A percentile compares a stretch with the other conserved stretches of the same genome.
Conservation (phyloP, 2,113 vertebrate species). For the Terrapene triunguis region DNA sequence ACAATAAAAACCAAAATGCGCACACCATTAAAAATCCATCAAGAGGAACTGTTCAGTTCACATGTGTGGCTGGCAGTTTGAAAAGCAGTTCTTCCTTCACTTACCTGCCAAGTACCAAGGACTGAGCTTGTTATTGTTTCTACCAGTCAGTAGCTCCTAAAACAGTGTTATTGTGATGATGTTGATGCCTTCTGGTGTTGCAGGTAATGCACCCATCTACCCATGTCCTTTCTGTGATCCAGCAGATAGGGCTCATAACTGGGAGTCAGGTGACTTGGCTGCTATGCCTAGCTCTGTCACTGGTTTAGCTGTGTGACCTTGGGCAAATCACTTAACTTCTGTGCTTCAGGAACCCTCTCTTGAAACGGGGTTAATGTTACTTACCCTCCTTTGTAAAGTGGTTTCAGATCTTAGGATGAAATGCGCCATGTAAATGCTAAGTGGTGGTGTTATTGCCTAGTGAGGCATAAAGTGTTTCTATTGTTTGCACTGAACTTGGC, state of each 20-base stretch:
- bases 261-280: neutral
- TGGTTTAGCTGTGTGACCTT: neutral
- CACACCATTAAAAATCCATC: conserved; percentile 77
- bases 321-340: neutral
- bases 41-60: conserved; percentile 69
- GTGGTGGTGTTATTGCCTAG: neutral
- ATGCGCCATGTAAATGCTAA: neutral
- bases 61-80: conserved; percentile 67
- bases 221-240: neutral
- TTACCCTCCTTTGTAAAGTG: neutral
- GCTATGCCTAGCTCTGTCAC: neutral
- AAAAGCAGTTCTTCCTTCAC: conserved; percentile 42
- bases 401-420: neutral
- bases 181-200: neutral
- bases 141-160: neutral
- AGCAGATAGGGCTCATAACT: neutral
- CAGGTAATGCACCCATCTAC: neutral
- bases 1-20: conserved; percentile 72
- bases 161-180: neutral
- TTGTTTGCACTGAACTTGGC: neutral
- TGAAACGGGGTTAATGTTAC: neutral
- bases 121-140: conserved; percentile 47
- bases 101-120: conserved; percentile 67
- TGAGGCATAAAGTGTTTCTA: neutral
- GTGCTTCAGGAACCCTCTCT: neutral